Evolutionary conservation across 2,888 invertebrate genomes (phyloP), one percentile per base, ranked within the genome.

Genomic region (Xestia sexstrigata): DNA sequence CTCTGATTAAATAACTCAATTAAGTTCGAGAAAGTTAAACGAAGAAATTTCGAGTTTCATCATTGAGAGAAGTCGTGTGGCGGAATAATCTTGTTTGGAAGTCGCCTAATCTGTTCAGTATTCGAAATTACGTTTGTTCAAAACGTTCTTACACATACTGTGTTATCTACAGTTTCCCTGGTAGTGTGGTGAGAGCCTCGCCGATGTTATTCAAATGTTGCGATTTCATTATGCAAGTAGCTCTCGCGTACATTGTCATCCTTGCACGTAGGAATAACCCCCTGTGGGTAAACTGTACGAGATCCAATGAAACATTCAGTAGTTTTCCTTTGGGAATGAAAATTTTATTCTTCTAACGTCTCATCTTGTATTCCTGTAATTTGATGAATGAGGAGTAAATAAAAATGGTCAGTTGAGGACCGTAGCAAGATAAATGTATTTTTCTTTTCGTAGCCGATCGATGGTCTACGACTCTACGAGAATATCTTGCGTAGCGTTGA

Each of bases 171-270:
- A 70, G 80, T 82, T 71, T 55, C 66, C 49, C 39, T 67, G 23
- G 75, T 67, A 70, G 68, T 63, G 75, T 67, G 68, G 68, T 63
- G 76, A 75, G 76, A 80, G 68, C 68, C 52, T 83, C 66, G 71
- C 52, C 65, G 73, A 74, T 87, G 74, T 87, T 89, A 89, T 90
- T 89, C 86, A 90, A 90, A 89, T 88, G 83, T 81, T 83, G 78
- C 78, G 76, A 85, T 87, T 84, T 82, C 78, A 88, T 90, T 90
- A 89, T 90, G 86, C 88, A 87, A 88, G 86, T 81, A 81, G 84
- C 82, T 79, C 66, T 75, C 70, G 70, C 49, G 67, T 71, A 81
- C 82, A 79, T 85, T 84, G 73, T 87, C 74, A 78, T 83, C 68
- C 74, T 74, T 78, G 72, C 82, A 78, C 76, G 69, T 77, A 76